Base-by-base conservation (phyloP, 2,888 invertebrate species). In the Cerastoderma edule region DNA sequence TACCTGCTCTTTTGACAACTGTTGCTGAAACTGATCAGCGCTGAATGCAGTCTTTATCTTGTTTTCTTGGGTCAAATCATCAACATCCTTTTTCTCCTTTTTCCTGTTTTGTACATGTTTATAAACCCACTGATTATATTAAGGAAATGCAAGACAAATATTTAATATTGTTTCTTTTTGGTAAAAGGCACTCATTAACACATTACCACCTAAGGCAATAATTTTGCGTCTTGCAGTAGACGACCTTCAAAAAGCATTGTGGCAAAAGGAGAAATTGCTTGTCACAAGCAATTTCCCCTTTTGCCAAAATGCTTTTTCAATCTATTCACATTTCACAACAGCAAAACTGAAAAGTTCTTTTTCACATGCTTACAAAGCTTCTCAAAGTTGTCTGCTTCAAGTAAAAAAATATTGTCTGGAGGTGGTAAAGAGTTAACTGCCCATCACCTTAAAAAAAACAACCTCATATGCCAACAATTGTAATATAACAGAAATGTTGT, bases 71-170 rank as follows among this genome's bases (percentile, higher is more conserved):
- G 64, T 13, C 50, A 81, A 89, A 68, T 91, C 90, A 33, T 91
- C 90, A 22, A 93, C 88, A 76, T 93, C 93, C 4, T 85, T 85
- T 70, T 89, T 91, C 76, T 92, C 93, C 53, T 92, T 91, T 56
- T 89, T 87, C 2, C 92, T 92, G 78, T 66, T 6, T 60, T 2
- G 2, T 10, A 13, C 16, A 13, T 16, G 19, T 16, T 44, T 44
- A 19, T 13, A 13, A 44, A 8, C 8, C 10, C 65, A 13, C 10
- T 64, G 10, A 27, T 13, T 24, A n/a, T 39, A 39, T 33, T 24
- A 8, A 6, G 13, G 10, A n/a, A 44, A 19, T 44, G 44, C 10
- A 13, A n/a, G n/a, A n/a, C n/a, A n/a, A n/a, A n/a, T n/a, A n/a
- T n/a, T n/a, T n/a, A n/a, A n/a, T n/a, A n/a, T n/a, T n/a, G n/a